phyloP scores from a whole-genome alignment of 2,113 vertebrate species.

The Calyptomena viridis region DNA sequence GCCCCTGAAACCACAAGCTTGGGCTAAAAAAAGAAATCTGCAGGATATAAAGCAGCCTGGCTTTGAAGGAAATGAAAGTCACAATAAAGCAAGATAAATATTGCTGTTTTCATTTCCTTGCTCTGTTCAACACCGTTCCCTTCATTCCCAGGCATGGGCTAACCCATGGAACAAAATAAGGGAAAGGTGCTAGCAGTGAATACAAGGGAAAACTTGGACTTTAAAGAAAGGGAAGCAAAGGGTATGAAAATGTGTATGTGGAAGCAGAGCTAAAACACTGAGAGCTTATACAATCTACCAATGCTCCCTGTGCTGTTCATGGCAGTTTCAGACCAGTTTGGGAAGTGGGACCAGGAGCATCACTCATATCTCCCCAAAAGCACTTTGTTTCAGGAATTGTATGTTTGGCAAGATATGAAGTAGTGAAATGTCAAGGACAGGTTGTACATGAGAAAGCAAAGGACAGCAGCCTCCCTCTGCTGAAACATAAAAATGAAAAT shows the following conservation, averaged over 20 bases:
- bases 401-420: neutral
- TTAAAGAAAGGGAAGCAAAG: neutral
- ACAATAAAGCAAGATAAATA: neutral
- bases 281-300: neutral
- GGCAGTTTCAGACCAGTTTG: neutral
- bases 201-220: neutral
- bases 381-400: neutral
- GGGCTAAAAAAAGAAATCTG: neutral
- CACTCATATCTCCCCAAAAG: neutral
- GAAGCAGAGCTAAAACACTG: neutral
- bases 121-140: neutral
- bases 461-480: neutral
- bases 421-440: neutral
- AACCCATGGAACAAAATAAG: neutral
- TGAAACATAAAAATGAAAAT: neutral
- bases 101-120: neutral
- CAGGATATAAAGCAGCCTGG: neutral
- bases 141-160: neutral
- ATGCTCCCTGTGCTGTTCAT: fast-evolving
- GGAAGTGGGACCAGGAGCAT: neutral
- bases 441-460: neutral
- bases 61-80: neutral
- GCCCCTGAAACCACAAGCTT: neutral
- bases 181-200: neutral
- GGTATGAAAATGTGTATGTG: neutral